Base-by-base conservation (phyloP, 2,888 invertebrate genomes). In the Gryllus longicercus region DNA sequence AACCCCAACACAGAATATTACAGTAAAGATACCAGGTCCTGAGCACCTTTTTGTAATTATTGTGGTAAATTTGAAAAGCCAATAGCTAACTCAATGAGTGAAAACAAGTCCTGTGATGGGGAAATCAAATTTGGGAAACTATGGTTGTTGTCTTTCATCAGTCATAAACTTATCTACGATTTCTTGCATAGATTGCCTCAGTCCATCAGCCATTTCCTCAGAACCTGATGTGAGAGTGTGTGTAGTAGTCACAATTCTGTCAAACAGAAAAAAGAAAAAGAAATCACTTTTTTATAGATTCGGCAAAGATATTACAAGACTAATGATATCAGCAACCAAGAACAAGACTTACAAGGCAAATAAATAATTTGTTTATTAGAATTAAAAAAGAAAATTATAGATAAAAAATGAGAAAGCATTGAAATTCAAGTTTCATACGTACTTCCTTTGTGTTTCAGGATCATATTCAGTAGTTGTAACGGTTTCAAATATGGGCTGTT, bases 101-200 rank as follows among this genome's bases (percentile, higher is more conserved):
- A 63, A 63, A 63, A 63, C 63, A 63, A 63, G n/a, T 63, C n/a
- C 63, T 63, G 14, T 63, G 63, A 63, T 14, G n/a, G 63, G n/a
- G 14, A 63, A 63, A 63, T 38, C 38, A 38, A 38, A 38, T 38
- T 8, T 38, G 63, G 5, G 63, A 63, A 63, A 63, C 51, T 78
- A 80, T 23, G 78, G 81, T 18, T 82, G 82, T 51, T 82, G 79
- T 16, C 88, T 87, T 83, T 90, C 90, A 83, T 89, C 89, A 25
- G 87, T 84, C 88, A 90, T 89, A 84, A 90, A 90, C 83, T 89
- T 88, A 84, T 90, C 89, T 83, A 90, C 86, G 80, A 89, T 88
- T 81, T 89, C 88, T 84, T 89, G 89, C 88, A 90, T 89, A 12
- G 89, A 88, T 82, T 90, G 88, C 80, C 87, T 86, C 74, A 89